phyloP scores from a whole-genome alignment of 1,140 invertebrate genomes.

The Neuroterus valhalla region DNA sequence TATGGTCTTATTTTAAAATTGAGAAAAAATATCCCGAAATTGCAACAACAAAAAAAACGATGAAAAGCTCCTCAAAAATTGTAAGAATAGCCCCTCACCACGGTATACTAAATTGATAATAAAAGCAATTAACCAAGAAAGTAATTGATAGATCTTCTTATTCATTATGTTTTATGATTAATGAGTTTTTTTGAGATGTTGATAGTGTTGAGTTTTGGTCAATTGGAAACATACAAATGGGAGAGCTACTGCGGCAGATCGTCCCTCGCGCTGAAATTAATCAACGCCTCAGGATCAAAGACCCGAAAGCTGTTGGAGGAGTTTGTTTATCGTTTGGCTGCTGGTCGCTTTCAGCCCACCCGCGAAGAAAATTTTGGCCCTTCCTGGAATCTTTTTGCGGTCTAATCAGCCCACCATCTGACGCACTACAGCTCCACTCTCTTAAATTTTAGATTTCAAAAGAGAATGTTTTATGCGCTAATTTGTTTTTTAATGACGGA shows the following conservation, averaged over 20 bases:
- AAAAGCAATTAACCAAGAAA: not conserved
- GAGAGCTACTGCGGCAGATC: constrained; percentile 35
- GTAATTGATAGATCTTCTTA: not conserved
- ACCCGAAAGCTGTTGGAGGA: constrained; percentile 54
- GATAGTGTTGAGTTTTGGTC: constrained; percentile 20
- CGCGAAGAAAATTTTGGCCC: constrained; percentile 45
- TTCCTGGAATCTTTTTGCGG: constrained; percentile 63
- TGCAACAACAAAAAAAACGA: no score
- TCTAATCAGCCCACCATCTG: constrained; percentile 64
- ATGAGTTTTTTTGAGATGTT: constrained; percentile 4
- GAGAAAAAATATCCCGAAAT: no score
- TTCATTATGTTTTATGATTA: not conserved
- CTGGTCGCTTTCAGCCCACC: constrained; percentile 56
- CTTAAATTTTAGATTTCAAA: constrained; percentile 16
- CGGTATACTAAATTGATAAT: not conserved
- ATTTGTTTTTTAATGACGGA: not conserved
- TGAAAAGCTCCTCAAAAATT: no score
- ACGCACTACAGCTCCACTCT: constrained; percentile 55
- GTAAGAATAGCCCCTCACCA: not conserved
- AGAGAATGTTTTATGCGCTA: not conserved
- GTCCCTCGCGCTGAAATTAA: constrained; percentile 68
- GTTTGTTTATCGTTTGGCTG: constrained; percentile 70
- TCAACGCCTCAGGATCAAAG: constrained; percentile 72
- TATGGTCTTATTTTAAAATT: no score
- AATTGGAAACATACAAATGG: not conserved